Conservation (phyloP, 2,113 vertebrate genomes). For the chimpanzee (Pan troglodytes) region NHGRI_mPanTro3-v2.1_pri NC_072401.2:14882001-14882500, state of each 20-base stretch:
- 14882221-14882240: not conserved
- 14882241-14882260: not conserved
- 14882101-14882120: not conserved
- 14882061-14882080: not conserved
- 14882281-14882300: not conserved
- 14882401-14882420: not conserved
- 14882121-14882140: not conserved
- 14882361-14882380: not conserved
- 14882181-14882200: constrained; percentile 5
- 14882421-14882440: constrained; percentile 57
- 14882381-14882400: not conserved
- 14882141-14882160: not conserved
- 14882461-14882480: not conserved
- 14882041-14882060: not conserved
- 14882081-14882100: not conserved
- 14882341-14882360: constrained; percentile 16
- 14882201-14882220: not conserved
- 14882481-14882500: not conserved
- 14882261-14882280: constrained; percentile 45
- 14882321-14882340: not conserved
- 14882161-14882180: not conserved
- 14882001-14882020: not conserved
- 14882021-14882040: not conserved
- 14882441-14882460: not conserved
- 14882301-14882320: not conserved